These are phyloP conservation scores for Nymphalis io DNA, from an alignment of 1,140 invertebrate genomes.

Conservation along the genomic window DNA sequence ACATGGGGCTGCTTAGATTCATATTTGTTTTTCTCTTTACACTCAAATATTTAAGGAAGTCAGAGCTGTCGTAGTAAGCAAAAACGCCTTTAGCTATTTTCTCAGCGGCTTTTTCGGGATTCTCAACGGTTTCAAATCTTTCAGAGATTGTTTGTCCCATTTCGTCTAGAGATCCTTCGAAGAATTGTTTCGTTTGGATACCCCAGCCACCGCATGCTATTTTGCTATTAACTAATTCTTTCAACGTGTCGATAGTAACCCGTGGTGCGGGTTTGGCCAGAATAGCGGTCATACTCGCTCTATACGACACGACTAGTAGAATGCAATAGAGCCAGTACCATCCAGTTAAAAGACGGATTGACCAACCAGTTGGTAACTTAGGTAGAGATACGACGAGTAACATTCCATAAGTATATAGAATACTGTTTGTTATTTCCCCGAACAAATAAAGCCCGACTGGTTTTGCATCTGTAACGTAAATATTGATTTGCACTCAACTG, in stretches of 20 bases:
- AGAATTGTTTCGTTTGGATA: conserved; percentile 85
- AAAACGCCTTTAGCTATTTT: conserved; percentile 85
- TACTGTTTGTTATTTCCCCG: conserved; percentile 85
- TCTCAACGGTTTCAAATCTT: conserved; percentile 83
- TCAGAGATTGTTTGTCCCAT: conserved; percentile 84
- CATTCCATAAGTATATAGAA: conserved; percentile 90
- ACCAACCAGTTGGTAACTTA: conserved; percentile 87
- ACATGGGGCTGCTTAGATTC: conserved; percentile 46
- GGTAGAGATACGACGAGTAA: conserved; percentile 88
- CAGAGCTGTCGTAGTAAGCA: conserved; percentile 90
- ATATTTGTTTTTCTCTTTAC: conserved; percentile 79
- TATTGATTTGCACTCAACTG: conserved; percentile 26
- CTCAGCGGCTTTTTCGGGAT: conserved; percentile 82
- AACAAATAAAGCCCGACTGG: conserved; percentile 85
- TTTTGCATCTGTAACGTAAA: conserved; percentile 65
- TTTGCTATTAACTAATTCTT: conserved; percentile 84
- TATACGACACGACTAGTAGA: conserved; percentile 87
- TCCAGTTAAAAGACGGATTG: conserved; percentile 88
- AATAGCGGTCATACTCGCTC: conserved; percentile 91
- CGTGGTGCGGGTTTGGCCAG: conserved; percentile 88
- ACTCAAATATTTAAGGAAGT: conserved; percentile 84
- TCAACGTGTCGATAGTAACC: conserved; percentile 88
- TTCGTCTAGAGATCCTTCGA: conserved; percentile 84
- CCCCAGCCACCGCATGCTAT: conserved; percentile 86
- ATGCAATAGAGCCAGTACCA: conserved; percentile 93